A percentile compares a stretch with the other conserved stretches of the same genome.
These are phyloP conservation scores for Macrophya alboannulata DNA, from an alignment of 2,888 invertebrate species.

Conservation along the genomic window DNA sequence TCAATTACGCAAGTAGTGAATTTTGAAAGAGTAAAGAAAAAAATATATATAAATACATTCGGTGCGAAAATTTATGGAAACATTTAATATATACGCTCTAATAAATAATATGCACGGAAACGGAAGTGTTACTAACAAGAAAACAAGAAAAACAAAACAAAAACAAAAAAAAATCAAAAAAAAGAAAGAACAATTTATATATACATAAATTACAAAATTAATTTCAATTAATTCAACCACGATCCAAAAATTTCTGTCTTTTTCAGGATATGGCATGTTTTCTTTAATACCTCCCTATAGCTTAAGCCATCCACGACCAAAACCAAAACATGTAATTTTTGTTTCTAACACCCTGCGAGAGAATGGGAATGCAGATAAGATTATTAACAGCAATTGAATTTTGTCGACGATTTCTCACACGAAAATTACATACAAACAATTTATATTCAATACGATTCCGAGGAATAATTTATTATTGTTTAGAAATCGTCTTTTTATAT, in stretches of 20 bases:
- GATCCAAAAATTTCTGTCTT: constrained; percentile 76
- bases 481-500: background rate
- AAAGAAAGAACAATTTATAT: constrained; percentile 2
- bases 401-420: constrained; percentile 21
- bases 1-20: background rate
- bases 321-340: constrained; percentile 60
- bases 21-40: background rate
- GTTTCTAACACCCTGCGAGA: constrained; percentile 47
- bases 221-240: constrained; percentile 65
- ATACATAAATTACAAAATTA: constrained; percentile 47
- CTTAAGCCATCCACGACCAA: constrained; percentile 47
- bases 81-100: constrained; percentile 56
- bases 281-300: constrained; percentile 64
- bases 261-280: constrained; percentile 78
- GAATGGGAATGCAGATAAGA: constrained; percentile 19
- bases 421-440: constrained; percentile 14
- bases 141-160: constrained; percentile 41
- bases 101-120: constrained; percentile 58
- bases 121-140: constrained; percentile 67
- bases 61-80: constrained; percentile 45
- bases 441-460: background rate
- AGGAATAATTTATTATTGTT: background rate
- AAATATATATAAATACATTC: background rate
- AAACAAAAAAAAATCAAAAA: constrained; percentile 4
- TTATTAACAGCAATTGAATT: constrained; percentile 35